Percentiles rank a stretch among this genome's conserved stretches.
These are phyloP conservation scores for Atherinosoma microstoma DNA, from an alignment of 2,797 vertebrate species.

Conservation along the genomic window DNA sequence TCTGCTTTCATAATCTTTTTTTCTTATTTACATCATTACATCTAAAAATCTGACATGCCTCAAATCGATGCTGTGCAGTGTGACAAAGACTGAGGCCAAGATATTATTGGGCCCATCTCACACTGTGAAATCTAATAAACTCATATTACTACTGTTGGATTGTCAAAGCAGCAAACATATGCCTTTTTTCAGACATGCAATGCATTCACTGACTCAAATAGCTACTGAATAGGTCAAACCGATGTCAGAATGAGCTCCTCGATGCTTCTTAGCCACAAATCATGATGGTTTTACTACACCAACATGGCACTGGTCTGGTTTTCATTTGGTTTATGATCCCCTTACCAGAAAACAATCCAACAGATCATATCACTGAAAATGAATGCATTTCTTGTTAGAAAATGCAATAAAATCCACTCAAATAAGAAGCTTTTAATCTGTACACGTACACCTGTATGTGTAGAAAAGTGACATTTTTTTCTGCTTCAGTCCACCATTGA, in stretches of 20 bases:
- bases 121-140: constrained; percentile 5
- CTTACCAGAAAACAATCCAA: not conserved
- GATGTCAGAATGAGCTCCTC: not conserved
- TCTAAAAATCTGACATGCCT: not conserved
- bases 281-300: not conserved
- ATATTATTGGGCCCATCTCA: not conserved
- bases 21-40: not conserved
- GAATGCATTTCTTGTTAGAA: not conserved
- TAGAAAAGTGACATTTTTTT: not conserved
- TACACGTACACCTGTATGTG: not conserved
- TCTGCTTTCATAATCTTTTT: not conserved
- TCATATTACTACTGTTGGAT: not conserved
- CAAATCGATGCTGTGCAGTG: not conserved
- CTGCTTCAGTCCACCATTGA: not conserved
- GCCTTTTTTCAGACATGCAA: not conserved
- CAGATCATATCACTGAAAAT: not conserved
- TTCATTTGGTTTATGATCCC: not conserved
- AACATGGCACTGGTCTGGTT: not conserved
- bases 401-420: not conserved
- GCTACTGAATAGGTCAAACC: not conserved
- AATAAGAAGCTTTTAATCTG: not conserved
- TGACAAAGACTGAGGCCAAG: not conserved
- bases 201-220: not conserved
- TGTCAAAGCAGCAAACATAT: not conserved
- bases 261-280: not conserved